Evolutionary conservation across 2,113 vertebrate genomes (phyloP).

Genomic region (Hyaena hyaena): DNA sequence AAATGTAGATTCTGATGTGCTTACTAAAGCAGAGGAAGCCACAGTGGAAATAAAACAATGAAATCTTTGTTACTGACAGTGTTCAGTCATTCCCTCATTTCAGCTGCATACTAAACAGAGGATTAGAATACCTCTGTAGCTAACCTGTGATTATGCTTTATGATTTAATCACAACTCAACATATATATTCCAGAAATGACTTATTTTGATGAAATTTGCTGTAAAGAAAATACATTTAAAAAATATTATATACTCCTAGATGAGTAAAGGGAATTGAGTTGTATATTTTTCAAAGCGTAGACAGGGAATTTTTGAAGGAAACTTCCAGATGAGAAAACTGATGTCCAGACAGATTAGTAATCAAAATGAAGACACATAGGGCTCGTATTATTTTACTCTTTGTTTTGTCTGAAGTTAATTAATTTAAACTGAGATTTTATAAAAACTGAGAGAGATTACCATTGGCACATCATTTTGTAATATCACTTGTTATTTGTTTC

Average conservation of each 20-base stretch:
- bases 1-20: constrained; percentile 78
- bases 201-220: neutral
- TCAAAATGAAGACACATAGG: neutral
- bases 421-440: neutral
- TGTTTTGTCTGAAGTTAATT: neutral
- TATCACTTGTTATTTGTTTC: neutral
- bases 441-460: neutral
- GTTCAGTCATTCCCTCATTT: constrained; percentile 60
- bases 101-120: constrained; percentile 75
- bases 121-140: constrained; percentile 27
- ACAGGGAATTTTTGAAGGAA: neutral
- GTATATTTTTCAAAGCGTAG: neutral
- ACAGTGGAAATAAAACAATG: constrained; percentile 77
- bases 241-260: neutral
- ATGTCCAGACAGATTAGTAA: neutral
- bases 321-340: neutral
- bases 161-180: constrained; percentile 12
- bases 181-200: neutral
- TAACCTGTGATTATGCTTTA: neutral
- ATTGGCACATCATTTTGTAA: neutral
- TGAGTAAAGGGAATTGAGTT: neutral
- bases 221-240: neutral
- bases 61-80: constrained; percentile 75
- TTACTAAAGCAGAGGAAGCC: constrained; percentile 71
- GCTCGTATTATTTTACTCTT: neutral